These are phyloP conservation scores for Cebidichthys violaceus DNA, from an alignment of 2,113 vertebrate genomes.

Conservation along the genomic window DNA sequence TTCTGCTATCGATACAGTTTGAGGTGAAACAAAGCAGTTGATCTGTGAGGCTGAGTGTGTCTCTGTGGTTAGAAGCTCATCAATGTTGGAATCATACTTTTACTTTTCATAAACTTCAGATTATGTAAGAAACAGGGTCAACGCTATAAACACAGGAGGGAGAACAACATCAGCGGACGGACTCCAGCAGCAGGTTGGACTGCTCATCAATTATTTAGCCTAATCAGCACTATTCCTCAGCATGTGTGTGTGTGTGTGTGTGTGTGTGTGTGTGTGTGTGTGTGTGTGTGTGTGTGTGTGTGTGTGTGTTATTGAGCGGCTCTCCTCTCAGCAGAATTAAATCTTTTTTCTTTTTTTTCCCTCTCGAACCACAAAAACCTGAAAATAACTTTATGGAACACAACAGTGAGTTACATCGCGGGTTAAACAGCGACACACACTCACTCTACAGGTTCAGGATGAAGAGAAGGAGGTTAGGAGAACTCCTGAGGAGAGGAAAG, in stretches of 20 bases:
- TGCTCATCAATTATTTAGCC: constrained; percentile 70
- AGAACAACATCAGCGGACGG: constrained; percentile 11
- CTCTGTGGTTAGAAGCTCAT: background rate
- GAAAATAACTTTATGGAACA: constrained; percentile 39
- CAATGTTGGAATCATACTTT: background rate
- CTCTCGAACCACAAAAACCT: constrained; percentile 46
- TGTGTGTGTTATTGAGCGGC: constrained; percentile 34
- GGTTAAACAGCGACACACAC: background rate
- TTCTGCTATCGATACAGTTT: background rate
- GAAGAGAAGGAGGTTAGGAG: background rate
- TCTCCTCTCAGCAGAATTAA: constrained; percentile 43
- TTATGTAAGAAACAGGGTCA: background rate
- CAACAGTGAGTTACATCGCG: background rate
- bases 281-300: constrained; percentile 3
- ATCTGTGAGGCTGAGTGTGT: background rate
- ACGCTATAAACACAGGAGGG: background rate
- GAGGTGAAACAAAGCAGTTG: background rate
- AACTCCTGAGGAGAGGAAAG: too few relatives aligned
- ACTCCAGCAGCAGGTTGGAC: constrained; percentile 42
- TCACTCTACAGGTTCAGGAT: too few relatives aligned
- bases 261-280: constrained; percentile 4
- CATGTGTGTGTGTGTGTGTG: constrained; percentile 5
- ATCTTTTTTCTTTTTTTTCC: constrained; percentile 43
- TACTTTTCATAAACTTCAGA: background rate
- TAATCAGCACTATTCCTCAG: constrained; percentile 63